Percentiles rank a stretch among this genome's conserved stretches.
Conservation (phyloP, 2,113 vertebrate species). For the Garra rufa region DNA sequence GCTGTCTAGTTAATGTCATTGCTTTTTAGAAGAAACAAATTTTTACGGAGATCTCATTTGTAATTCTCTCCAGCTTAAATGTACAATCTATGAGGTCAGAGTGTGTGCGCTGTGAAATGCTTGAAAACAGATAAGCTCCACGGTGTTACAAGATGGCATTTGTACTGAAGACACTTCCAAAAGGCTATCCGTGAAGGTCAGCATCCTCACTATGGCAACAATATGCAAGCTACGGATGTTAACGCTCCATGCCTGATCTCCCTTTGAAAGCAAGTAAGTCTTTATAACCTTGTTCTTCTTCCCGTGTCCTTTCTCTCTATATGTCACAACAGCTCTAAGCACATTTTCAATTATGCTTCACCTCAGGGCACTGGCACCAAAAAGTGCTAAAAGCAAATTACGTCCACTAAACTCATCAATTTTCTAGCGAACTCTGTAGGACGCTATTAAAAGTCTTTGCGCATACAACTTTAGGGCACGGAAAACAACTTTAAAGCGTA, state of each 20-base stretch:
- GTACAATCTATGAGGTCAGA: neutral
- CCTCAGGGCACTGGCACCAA: slow-evolving; percentile 9
- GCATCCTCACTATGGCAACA: slow-evolving; percentile 33
- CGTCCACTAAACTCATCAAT: neutral
- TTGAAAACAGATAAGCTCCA: neutral
- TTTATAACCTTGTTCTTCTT: neutral
- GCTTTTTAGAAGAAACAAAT: neutral
- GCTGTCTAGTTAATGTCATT: neutral
- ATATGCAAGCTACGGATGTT: slow-evolving; percentile 21
- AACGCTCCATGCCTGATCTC: slow-evolving; percentile 19
- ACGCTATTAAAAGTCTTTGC: slow-evolving; percentile 8
- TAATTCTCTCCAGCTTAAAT: neutral
- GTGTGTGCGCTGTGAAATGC: neutral
- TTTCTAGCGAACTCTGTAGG: slow-evolving; percentile 2
- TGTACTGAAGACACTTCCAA: slow-evolving; percentile 24
- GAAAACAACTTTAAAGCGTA: slow-evolving; percentile 4
- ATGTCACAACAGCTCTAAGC: slow-evolving; percentile 27
- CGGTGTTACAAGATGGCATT: slow-evolving; percentile 16
- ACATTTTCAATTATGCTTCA: slow-evolving; percentile 8
- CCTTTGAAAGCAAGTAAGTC: neutral
- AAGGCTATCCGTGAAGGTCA: slow-evolving; percentile 19
- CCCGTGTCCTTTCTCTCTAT: neutral
- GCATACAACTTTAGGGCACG: neutral
- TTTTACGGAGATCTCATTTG: neutral
- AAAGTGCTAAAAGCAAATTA: slow-evolving; percentile 19